Base-by-base conservation (phyloP, 2,888 invertebrate species). In the Dendrolimus houi region DNA sequence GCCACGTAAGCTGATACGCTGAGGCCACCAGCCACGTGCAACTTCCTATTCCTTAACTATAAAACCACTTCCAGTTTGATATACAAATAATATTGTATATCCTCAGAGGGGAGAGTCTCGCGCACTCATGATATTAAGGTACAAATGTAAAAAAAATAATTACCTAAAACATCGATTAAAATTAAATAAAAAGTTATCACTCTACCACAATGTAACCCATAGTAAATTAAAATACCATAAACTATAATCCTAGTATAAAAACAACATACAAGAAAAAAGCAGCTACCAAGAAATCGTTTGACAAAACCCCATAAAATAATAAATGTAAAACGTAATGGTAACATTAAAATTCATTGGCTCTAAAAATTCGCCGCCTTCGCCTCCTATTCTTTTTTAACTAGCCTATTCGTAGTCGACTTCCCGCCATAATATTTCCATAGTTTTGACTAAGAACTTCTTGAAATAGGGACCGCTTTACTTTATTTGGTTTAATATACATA, bases 321-420 rank as follows among this genome's bases (percentile, higher is more conserved):
- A 47, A 47, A 47, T 47, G 47, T 47, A 10, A 47, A 47, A 47
- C 12, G 10, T 47, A 76, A 72, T 72, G 66, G 62, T 60, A 59
- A 66, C 71, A 78, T 85, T 85, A 85, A 86, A 84, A 87, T 87
- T 86, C 83, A 86, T 85, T 77, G 83, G 74, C 73, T 71, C 71
- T 76, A 74, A 83, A 77, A 77, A 74, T 77, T 69, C 77, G 71
- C 79, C 72, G 73, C 72, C 75, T 77, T 75, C 68, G 70, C 72
- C 68, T 71, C 65, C 60, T 67, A 66, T 74, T 79, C 83, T 78
- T 81, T 29, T 29, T 70, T 79, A 84, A 81, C 69, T 69, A 86
- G 83, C 83, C 84, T 74, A 88, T 88, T 87, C 82, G 80, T 85
- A 87, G 78, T 82, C 87, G 59, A 82, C 79, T 83, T 85, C 82